Conservation (phyloP, 2,113 vertebrate species). For the sheep (Ovis aries) region DNA sequence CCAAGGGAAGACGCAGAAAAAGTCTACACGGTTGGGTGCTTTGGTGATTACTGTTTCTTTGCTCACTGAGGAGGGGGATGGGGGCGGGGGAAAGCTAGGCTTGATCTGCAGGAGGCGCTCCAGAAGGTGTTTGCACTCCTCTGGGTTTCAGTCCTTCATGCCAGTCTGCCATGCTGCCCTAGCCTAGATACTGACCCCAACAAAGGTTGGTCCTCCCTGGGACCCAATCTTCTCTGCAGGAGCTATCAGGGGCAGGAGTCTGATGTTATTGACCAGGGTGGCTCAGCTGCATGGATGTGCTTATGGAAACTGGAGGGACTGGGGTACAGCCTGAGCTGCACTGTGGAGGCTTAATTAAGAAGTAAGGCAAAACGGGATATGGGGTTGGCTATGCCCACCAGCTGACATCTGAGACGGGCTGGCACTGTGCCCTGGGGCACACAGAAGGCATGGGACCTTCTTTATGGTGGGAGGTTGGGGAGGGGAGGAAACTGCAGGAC, state of each 20-base stretch:
- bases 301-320: slow-evolving; percentile 9
- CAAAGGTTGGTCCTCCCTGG: neutral
- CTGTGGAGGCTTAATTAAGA: slow-evolving; percentile 66
- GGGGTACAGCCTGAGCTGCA: slow-evolving; percentile 55
- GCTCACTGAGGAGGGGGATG: neutral
- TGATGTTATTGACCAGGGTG: no score
- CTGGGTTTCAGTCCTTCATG: neutral
- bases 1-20: neutral
- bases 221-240: neutral
- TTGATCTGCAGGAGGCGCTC: no score
- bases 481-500: neutral
- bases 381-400: neutral
- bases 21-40: neutral
- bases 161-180: neutral
- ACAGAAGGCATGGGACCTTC: neutral
- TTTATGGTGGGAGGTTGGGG: neutral
- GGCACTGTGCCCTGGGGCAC: neutral
- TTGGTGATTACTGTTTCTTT: neutral
- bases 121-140: neutral
- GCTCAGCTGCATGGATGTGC: neutral
- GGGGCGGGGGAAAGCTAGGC: neutral
- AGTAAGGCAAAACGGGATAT: slow-evolving; percentile 22
- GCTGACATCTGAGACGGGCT: neutral
- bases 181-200: neutral
- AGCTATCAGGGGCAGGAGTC: neutral